phyloP scores from a whole-genome alignment of 2,113 vertebrate species.

The Perognathus longimembris region DNA sequence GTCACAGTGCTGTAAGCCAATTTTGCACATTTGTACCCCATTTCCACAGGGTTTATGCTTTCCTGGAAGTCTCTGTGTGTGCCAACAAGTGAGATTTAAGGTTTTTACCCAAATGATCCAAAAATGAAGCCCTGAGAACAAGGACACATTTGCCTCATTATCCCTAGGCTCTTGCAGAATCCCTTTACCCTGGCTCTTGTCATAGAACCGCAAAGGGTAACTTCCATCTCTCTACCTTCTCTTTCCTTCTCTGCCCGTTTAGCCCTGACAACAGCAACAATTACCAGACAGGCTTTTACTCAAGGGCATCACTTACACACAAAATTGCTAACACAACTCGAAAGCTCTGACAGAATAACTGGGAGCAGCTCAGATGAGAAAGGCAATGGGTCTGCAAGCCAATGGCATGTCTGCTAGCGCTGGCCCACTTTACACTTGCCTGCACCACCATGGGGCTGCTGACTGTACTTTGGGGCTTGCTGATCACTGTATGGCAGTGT shows the following conservation, averaged over 20 bases:
- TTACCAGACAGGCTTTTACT: conserved; percentile 43
- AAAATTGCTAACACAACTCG: not conserved
- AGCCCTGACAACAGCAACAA: conserved; percentile 9
- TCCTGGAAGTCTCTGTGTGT: not conserved
- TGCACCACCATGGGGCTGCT: rapidly evolving
- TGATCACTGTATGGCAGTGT: not conserved
- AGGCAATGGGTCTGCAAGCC: not conserved
- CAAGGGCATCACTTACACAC: conserved; percentile 51
- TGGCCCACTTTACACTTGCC: not conserved
- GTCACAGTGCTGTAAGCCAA: not conserved
- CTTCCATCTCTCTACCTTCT: not conserved
- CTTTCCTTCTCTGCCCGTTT: not conserved
- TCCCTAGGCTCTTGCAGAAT: not conserved
- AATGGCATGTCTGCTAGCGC: not conserved
- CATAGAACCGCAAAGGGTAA: not conserved
- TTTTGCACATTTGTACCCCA: not conserved
- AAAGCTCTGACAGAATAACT: conserved; percentile 34
- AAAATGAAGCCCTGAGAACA: conserved; percentile 29
- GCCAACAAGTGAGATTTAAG: not conserved
- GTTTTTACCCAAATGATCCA: not conserved
- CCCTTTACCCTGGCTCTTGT: not conserved
- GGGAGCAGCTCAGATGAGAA: conserved; percentile 8
- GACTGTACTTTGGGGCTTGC: not conserved
- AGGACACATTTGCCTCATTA: not conserved
- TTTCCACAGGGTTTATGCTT: not conserved